Conservation (phyloP, 2,888 invertebrate species). For the Podotricha telesiphe region DNA sequence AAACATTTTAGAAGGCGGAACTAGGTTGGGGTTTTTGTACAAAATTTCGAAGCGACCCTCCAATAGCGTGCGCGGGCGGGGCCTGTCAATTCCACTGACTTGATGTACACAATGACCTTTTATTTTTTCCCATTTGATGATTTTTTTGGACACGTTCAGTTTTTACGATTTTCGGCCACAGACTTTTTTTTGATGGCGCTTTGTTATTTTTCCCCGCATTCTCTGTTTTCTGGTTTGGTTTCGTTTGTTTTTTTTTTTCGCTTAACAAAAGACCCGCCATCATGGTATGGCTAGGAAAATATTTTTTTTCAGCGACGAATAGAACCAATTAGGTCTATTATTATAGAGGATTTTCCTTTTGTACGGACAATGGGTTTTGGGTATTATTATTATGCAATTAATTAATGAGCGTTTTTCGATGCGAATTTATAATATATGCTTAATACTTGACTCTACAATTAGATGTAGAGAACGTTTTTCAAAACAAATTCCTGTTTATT, state of each 20-base stretch:
- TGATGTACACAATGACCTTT: constrained; percentile 76
- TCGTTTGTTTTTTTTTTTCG: constrained; percentile 19
- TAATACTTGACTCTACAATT: constrained; percentile 18
- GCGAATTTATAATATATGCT: constrained; percentile 14
- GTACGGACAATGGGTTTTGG: constrained; percentile 23
- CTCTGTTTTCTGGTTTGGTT: constrained; percentile 27
- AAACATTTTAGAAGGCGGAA: constrained; percentile 83
- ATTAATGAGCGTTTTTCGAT: constrained; percentile 23
- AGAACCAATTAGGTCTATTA: constrained; percentile 37
- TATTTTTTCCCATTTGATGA: constrained; percentile 59
- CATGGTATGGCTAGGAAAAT: constrained; percentile 38
- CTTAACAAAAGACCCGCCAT: constrained; percentile 39
- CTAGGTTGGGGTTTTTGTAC: constrained; percentile 81
- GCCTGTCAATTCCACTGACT: constrained; percentile 79
- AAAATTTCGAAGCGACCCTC: constrained; percentile 78
- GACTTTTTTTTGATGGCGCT: constrained; percentile 34
- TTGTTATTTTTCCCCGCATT: constrained; percentile 38
- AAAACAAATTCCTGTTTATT: constrained; percentile 1
- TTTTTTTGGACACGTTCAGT: constrained; percentile 48
- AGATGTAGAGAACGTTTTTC: constrained; percentile 8
- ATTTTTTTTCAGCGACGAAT: constrained; percentile 31
- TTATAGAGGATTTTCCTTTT: constrained; percentile 37
- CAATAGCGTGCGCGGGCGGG: constrained; percentile 81
- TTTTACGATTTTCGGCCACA: constrained; percentile 40
- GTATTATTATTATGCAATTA: constrained; percentile 29